Evolutionary conservation across 1,140 invertebrate genomes (phyloP), one percentile per base, ranked within the genome.

Genomic region (Archivesica marissinica): DNA sequence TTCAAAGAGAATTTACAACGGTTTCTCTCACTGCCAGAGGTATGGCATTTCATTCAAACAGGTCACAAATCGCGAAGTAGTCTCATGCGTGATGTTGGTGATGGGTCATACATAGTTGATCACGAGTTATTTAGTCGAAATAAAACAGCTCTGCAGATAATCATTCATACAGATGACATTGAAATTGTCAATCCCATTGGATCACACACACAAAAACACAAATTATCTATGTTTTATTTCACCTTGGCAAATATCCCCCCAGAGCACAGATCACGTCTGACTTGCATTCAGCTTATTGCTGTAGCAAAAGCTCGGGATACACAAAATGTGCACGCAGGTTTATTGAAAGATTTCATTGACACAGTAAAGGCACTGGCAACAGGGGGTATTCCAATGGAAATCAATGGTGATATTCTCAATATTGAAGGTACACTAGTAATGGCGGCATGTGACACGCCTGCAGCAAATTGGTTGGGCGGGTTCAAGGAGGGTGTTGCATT

Each of bases 161-260:
- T 61, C 38, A 30, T 83, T 20, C 41, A 61, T 44, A 56, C 47
- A n/a, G 80, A 83, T 75, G 68, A 83, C 61, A 2, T 83, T 39
- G 80, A 83, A 83, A 64, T 83, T 74, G 66, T 75, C 1, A 74
- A 83, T 44, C 80, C 80, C 38, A 30, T 83, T 9, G 80, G 80
- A 13, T 23, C 68, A 28, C 68, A 83, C 47, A 76, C 50, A 30
- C 35, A 68, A 25, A 68, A 68, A 23, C 30, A 68, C 9, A 38
- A 68, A 44, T 4, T 38, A n/a, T 23, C 64, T 7, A 23, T 68
- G 1, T 68, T 38, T 68, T 68, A 68, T 44, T 68, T 38, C n/a
- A 17, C 35, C 30, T n/a, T 68, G 17, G 35, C 39, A 68, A 68
- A 68, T n/a, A 68, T 68, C n/a, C 64, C 64, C 35, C 64, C 64